phyloP scores from a whole-genome alignment of 92 coral and sea anemone genomes.

The Galaxea fascicularis region DNA sequence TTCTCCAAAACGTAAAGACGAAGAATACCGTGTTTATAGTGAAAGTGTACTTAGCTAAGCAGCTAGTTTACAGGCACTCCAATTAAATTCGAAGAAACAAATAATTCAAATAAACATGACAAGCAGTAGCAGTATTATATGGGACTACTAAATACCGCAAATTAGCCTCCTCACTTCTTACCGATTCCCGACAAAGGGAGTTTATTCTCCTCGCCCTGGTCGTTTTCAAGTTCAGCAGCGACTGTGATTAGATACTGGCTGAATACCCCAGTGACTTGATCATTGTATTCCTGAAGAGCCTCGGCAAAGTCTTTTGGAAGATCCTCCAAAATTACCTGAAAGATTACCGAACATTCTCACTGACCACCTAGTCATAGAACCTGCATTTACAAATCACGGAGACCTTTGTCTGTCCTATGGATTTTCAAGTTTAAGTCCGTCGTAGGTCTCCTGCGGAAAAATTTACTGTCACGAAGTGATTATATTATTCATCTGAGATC shows the following conservation, averaged over 20 bases:
- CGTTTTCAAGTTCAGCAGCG: conserved; percentile 56
- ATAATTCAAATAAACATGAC: too few species aligned
- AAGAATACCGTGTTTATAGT: too few species aligned
- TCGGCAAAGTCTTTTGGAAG: conserved; percentile 60
- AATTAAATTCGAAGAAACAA: too few species aligned
- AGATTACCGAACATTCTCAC: neutral
- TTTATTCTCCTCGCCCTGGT: conserved; percentile 61
- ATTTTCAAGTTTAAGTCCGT: too few species aligned
- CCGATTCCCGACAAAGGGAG: conserved; percentile 76
- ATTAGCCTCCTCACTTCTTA: neutral
- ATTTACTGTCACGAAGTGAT: too few species aligned
- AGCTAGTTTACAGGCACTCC: too few species aligned
- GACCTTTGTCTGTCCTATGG: too few species aligned
- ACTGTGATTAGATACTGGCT: conserved; percentile 70
- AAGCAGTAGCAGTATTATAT: neutral
- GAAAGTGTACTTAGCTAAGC: too few species aligned
- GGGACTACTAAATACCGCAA: neutral
- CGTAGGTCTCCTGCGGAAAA: too few species aligned
- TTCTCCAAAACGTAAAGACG: neutral
- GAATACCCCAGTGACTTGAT: conserved; percentile 65
- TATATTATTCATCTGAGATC: too few species aligned
- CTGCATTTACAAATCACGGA: neutral
- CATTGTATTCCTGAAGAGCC: conserved; percentile 66
- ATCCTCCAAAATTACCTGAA: conserved; percentile 68
- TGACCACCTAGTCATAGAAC: neutral